Evolutionary conservation across 2,888 invertebrate species (phyloP).

Genomic region (Adineta ricciae): DNA sequence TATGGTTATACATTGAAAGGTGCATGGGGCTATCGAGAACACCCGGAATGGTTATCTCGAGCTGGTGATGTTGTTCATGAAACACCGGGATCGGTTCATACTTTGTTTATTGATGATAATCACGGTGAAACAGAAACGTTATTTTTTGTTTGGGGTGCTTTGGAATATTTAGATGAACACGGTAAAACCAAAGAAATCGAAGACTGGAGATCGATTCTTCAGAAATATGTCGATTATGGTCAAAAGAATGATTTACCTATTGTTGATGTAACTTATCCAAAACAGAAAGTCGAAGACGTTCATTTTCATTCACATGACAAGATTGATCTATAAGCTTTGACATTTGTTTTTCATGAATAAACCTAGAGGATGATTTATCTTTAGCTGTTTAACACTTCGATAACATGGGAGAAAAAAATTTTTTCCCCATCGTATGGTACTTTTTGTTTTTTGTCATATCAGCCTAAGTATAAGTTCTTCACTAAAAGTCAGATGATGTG

Average conservation of each 20-base stretch:
- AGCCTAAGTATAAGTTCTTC: no score
- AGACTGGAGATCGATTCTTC: background rate
- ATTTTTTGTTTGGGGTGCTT: constrained; percentile 7
- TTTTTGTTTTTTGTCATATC: no score
- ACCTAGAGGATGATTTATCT: no score
- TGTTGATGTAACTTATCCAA: constrained; percentile 2
- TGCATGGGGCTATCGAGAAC: background rate
- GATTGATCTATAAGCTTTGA: no score
- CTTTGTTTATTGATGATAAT: background rate
- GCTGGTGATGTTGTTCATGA: background rate
- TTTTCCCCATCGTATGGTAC: no score
- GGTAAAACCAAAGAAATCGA: background rate
- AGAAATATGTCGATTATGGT: background rate
- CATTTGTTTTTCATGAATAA: no score
- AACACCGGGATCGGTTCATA: background rate
- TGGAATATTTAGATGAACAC: background rate
- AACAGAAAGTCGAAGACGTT: background rate
- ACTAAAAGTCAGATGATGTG: no score
- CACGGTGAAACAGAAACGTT: background rate
- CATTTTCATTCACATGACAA: background rate
- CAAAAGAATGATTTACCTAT: background rate
- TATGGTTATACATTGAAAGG: constrained; percentile 2
- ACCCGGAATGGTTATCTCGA: background rate
- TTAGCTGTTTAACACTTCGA: no score
- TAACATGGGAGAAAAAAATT: no score